Evolutionary conservation across 2,888 invertebrate genomes (phyloP).

Genomic region (Tetragonisca angustula): DNA sequence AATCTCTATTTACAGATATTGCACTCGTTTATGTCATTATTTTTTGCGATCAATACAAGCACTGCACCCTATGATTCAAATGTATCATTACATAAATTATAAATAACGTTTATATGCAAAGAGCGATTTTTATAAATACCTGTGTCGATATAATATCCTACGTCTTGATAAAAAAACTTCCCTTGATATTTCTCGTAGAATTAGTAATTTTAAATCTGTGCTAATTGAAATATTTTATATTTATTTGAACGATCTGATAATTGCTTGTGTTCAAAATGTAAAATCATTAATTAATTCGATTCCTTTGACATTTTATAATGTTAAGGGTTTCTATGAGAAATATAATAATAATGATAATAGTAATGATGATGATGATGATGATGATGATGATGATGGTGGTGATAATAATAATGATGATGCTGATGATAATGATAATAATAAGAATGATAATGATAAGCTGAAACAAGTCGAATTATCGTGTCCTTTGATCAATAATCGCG

Average conservation of each 20-base stretch:
- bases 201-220: slow-evolving; percentile 1
- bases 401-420: not conserved
- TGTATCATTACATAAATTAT: slow-evolving; percentile 48
- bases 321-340: slow-evolving; percentile 6
- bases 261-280: slow-evolving; percentile 22
- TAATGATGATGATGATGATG: not conserved
- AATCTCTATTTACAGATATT: slow-evolving; percentile 60
- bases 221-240: slow-evolving; percentile 22
- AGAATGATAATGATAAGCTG: not conserved
- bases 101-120: slow-evolving; percentile 46
- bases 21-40: slow-evolving; percentile 56
- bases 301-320: slow-evolving; percentile 20
- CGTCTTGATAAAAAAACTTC: slow-evolving; percentile 24
- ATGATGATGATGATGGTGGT: too few species aligned
- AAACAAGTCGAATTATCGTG: slow-evolving; percentile 34
- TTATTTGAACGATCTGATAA: slow-evolving; percentile 26
- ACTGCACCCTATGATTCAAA: slow-evolving; percentile 39
- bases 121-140: slow-evolving; percentile 44
- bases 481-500: slow-evolving; percentile 6
- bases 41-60: slow-evolving; percentile 47
- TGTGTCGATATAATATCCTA: slow-evolving; percentile 18
- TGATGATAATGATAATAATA: not conserved
- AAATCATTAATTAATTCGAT: slow-evolving; percentile 18
- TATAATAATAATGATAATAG: not conserved
- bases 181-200: slow-evolving; percentile 13